Evolutionary conservation across 2,113 vertebrate species (phyloP), one percentile per base, ranked within the genome.

Genomic region (Corythaixoides concolor): DNA sequence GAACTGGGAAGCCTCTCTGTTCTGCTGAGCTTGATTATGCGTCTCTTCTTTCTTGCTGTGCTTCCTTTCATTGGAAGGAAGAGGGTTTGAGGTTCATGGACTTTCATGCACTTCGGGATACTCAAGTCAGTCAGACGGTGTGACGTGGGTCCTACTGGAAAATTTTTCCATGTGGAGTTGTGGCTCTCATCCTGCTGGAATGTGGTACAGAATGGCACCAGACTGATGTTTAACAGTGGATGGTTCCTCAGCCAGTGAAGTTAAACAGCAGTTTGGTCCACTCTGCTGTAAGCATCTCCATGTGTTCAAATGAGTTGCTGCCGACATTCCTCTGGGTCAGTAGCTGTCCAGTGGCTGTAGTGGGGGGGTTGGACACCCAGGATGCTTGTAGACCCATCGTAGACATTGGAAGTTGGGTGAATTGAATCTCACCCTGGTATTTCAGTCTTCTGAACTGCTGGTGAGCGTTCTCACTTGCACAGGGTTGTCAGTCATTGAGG

Each of bases 61-160:
- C 32, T 84, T 75, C 35, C 10, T 84, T 75, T 39, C 10, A 4
- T 45, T 56, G 39, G 52, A 53, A 58, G 15, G n/a, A 35, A 32
- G 15, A 73, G 10, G 12, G 10, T 58, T 41, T 43, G 82, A 64
- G 19, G 22, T 82, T 83, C 0, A 0, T 13, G 21, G 50, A 4
- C 7, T 72, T 37, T 4, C 2, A 0, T 21, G 7, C 3, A 3
- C 19, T 37, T 73, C 2, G 26, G 47, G 33, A 7, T 60, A 5
- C 4, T 68, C 14, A 4, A 1, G 8, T 60, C 20, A 32, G 15
- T 49, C 8, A 26, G 50, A n/a, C 1, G 3, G 30, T 15, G 58
- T 0, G 2, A 70, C 1, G 1, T 0, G 0, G 37, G 19, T 88
- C 45, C 41, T 83, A 15, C 7, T 8, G 37, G 32, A 43, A 49